Base-by-base conservation (phyloP, 2,888 invertebrate genomes). In the Pasiphila rectangulata region DNA sequence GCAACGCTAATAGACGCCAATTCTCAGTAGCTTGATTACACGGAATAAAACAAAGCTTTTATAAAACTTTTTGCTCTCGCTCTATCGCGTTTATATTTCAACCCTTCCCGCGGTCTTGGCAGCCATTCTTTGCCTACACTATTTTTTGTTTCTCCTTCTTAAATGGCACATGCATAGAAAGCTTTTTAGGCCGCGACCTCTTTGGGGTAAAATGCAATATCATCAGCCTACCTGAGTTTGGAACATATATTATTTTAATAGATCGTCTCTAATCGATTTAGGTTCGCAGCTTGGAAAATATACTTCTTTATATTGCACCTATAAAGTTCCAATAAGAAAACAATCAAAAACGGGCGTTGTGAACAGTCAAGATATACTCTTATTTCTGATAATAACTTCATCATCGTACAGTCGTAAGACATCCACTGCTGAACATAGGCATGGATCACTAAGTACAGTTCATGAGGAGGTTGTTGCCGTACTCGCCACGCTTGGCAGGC, bases 91-190 rank as follows among this genome's bases (percentile, higher is more conserved):
- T 38, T 43, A 52, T 40, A 54, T 53, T 51, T 76, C 73, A 87
- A 88, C 88, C 88, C 88, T 88, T 86, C 79, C 70, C 79, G 73
- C 64, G 73, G 72, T 78, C 76, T 73, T 68, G 66, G 70, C 79
- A 79, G 67, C 81, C 77, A 78, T 85, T 85, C 84, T 84, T 83
- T 80, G 80, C 82, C 80, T 73, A 75, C 75, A 79, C 75, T 64
- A 57, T 79, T 85, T 87, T 87, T 84, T 84, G 78, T 78, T 59
- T 61, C 66, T 72, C 64, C 79, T 80, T 87, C 83, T 83, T 83
- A 87, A 88, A 88, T 88, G 86, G 88, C 88, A 86, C 85, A 87
- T 87, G 85, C 80, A 85, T 80, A 79, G 79, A 82, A 75, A 75
- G 70, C 75, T 78, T 84, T 85, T 84, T 83, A 74, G 61, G 56